Conservation (phyloP, 2,113 vertebrate species). For the Sciurus niger region DNA sequence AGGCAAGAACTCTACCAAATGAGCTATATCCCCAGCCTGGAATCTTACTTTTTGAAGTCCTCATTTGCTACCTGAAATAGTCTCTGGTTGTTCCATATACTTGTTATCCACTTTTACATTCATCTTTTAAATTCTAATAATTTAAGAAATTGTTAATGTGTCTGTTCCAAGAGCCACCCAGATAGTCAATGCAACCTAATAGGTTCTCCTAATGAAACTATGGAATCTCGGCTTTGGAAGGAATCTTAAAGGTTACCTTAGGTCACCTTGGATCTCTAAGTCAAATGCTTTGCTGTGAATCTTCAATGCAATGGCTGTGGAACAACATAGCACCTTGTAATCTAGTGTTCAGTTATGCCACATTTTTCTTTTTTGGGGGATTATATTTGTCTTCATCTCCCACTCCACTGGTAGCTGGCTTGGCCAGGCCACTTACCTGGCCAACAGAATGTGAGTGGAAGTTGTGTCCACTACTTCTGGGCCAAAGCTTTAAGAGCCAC, state of each 20-base stretch:
- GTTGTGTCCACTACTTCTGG: background rate
- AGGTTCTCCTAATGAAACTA: background rate
- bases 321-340: background rate
- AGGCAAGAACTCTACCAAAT: too few relatives aligned
- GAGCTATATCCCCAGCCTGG: too few relatives aligned
- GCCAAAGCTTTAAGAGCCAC: background rate
- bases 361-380: background rate
- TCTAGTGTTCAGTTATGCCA: background rate
- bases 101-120: conserved; percentile 46
- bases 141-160: background rate
- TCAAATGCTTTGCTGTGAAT: background rate
- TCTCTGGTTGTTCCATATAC: background rate
- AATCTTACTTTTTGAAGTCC: background rate
- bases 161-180: background rate
- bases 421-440: background rate
- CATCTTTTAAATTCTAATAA: background rate
- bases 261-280: too few relatives aligned
- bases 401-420: background rate
- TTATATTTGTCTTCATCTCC: background rate
- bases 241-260: background rate
- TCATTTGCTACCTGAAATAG: conserved; percentile 35
- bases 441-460: background rate
- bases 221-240: background rate
- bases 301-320: background rate
- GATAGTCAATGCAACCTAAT: background rate